These are phyloP conservation scores for Acyrthosiphon pisum DNA, from an alignment of 1,140 invertebrate species.

Conservation along the genomic window DNA sequence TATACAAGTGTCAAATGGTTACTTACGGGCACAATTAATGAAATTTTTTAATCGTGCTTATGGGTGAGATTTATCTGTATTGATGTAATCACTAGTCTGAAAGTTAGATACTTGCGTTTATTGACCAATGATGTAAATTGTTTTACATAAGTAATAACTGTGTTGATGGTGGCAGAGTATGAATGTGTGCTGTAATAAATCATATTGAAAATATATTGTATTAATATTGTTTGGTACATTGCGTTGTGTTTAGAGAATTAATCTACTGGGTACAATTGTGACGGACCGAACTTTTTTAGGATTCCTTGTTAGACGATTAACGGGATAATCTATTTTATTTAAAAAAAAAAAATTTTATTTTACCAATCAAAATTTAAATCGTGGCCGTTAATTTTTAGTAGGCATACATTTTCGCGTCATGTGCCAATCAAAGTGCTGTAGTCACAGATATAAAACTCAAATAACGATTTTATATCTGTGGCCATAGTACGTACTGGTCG, in stretches of 20 bases:
- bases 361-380: background rate
- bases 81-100: background rate
- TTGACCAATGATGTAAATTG: background rate
- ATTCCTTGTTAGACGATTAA: background rate
- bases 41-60: background rate
- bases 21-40: background rate
- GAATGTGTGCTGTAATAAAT: background rate
- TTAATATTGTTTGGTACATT: background rate
- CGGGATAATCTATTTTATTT: background rate
- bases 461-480: no score
- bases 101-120: background rate
- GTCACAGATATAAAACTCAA: no score
- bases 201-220: slow-evolving; percentile 20
- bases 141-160: background rate
- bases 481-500: background rate
- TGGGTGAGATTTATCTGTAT: background rate
- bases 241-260: background rate
- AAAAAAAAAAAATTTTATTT: background rate
- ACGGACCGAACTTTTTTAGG: background rate
- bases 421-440: background rate
- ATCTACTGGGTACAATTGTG: background rate
- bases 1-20: background rate
- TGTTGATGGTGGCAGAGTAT: background rate
- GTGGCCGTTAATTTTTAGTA: background rate
- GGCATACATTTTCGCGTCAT: background rate